Conservation (phyloP, 1,140 invertebrate species). For the Drosophila murphyi region DNA sequence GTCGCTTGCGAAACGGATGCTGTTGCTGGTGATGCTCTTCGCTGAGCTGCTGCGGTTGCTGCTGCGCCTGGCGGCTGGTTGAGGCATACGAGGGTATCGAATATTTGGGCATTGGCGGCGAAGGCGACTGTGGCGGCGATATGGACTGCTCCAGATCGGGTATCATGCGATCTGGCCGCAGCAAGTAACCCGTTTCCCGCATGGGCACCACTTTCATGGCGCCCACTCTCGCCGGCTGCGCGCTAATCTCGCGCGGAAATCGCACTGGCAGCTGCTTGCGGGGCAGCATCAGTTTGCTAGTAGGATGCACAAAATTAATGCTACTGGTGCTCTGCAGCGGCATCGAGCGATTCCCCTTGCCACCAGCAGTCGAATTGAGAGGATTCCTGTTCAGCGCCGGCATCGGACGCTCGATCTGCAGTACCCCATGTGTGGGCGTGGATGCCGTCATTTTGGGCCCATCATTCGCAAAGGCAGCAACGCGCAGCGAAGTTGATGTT, state of each 20-base stretch:
- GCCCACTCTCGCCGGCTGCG: slow-evolving; percentile 53
- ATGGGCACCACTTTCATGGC: slow-evolving; percentile 64
- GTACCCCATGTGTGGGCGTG: slow-evolving; percentile 47
- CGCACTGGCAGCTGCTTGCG: slow-evolving; percentile 52
- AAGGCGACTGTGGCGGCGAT: slow-evolving; percentile 65
- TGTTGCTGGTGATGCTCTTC: slow-evolving; percentile 40
- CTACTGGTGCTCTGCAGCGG: slow-evolving; percentile 59
- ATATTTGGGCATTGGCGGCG: slow-evolving; percentile 46
- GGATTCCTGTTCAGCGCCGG: slow-evolving; percentile 32
- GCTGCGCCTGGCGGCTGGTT: slow-evolving; percentile 63
- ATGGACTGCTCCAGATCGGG: slow-evolving; percentile 61
- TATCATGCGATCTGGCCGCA: slow-evolving; percentile 70
- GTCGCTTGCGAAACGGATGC: slow-evolving; percentile 53
- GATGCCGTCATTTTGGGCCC: slow-evolving; percentile 31
- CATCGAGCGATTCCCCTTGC: slow-evolving; percentile 42
- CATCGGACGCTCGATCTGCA: slow-evolving; percentile 62
- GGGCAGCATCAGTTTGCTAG: slow-evolving; percentile 67
- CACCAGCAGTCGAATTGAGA: neutral
- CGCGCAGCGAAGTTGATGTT: slow-evolving; percentile 29
- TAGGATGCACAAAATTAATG: slow-evolving; percentile 69
- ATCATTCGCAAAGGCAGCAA: slow-evolving; percentile 59
- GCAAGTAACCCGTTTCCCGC: slow-evolving; percentile 65
- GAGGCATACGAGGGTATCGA: slow-evolving; percentile 30
- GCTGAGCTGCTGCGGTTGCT: slow-evolving; percentile 50
- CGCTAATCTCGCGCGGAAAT: slow-evolving; percentile 53